Evolutionary conservation across 1,140 invertebrate genomes (phyloP), one percentile per base, ranked within the genome.

Genomic region (Ceratoteleas bidentatus): DNA sequence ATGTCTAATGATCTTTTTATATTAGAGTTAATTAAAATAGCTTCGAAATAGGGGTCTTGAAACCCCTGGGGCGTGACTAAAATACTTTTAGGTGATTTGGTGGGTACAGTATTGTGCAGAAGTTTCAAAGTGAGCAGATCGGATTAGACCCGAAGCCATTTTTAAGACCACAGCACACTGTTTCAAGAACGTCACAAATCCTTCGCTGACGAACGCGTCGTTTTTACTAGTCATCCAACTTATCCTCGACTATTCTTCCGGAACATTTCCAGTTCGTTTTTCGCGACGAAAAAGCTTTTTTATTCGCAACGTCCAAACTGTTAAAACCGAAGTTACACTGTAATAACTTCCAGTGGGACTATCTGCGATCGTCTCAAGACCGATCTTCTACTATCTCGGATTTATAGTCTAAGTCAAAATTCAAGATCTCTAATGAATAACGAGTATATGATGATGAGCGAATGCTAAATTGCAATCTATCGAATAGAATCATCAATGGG

Each of bases 31-130:
- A 69, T 60, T 69, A 50, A 60, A 69, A 69, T 69, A 36, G 50
- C 34, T 69, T 34, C 13, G 0, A 24, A 11, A 33, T 43, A 50
- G 13, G 38, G 40, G 14, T 13, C 50, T 50, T 13, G 14, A 60
- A 58, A 40, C 24, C 15, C 58, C 13, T 60, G 43, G 15, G 5
- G 16, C 66, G 57, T 57, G 53, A 54, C 57, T 61, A 53, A 61
- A 61, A 72, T 61, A 72, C 57, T 72, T 57, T 64, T 9, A 10
- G 16, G 7, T 58, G 43, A 66, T 75, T 75, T 65, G 52, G 52
- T 43, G 58, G 16, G 52, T 45, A 5, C 9, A 15, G 32, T 60
- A 52, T 65, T 43, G n/a, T 58, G n/a, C 47, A 11, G 43, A 65
- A 75, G 61, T 75, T 75, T 50, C 32, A 4, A 34, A 65, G 8